Conservation (phyloP, 2,888 invertebrate species). For the Epicampocera succincta region DNA sequence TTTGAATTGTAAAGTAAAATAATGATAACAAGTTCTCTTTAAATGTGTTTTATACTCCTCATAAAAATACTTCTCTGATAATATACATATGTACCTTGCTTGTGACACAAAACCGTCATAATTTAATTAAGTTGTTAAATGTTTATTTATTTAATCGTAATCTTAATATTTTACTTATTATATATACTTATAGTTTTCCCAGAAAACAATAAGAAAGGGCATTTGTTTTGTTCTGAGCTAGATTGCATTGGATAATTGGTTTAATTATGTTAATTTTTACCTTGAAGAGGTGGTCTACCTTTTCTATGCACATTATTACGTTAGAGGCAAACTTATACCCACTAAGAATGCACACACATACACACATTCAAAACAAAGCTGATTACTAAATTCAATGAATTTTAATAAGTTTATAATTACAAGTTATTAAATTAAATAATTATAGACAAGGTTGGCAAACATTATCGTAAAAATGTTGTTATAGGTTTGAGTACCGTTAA, state of each 20-base stretch:
- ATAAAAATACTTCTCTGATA: constrained; percentile 44
- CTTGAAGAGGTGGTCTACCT: constrained; percentile 53
- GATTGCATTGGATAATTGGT: constrained; percentile 9
- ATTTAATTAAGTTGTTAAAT: constrained; percentile 43
- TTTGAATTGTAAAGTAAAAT: background rate
- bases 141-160: constrained; percentile 27
- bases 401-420: constrained; percentile 24
- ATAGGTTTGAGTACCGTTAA: too few relatives aligned
- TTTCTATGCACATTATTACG: constrained; percentile 3
- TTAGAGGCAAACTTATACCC: background rate
- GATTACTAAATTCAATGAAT: constrained; percentile 29
- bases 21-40: constrained; percentile 25
- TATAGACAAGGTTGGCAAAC: background rate
- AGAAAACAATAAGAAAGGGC: constrained; percentile 8
- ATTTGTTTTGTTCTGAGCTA: constrained; percentile 1
- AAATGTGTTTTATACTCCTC: constrained; percentile 10
- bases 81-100: constrained; percentile 25
- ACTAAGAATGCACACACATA: background rate
- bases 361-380: background rate
- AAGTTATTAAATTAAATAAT: background rate
- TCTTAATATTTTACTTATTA: background rate
- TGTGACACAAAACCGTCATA: constrained; percentile 25
- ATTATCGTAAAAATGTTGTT: too few relatives aligned
- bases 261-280: constrained; percentile 38
- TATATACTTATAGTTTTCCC: background rate